Base-by-base conservation (phyloP, 2,888 invertebrate species). In the Schizaphis graminum region DNA sequence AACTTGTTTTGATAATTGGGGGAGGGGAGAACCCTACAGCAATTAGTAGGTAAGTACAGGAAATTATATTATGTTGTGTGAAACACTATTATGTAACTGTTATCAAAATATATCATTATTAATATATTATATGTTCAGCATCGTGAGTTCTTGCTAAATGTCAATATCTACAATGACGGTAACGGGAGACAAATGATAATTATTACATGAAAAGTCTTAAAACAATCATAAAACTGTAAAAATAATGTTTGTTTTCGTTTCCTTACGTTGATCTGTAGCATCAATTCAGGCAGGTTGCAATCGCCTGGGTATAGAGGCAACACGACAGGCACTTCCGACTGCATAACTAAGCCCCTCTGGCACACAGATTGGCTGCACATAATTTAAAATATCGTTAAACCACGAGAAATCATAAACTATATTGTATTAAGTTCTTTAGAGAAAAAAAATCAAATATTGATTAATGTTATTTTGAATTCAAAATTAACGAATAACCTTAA, bases 301-400 rank as follows among this genome's bases (percentile, higher is more conserved):
- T 98, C 97, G 7, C 98, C 98, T 0, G 98, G 97, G 95, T 97
- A 97, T 4, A 98, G 96, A 1, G 97, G 97, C 95, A 98, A 96
- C 92, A 97, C 97, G 1, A 98, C 97, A 0, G 98, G 97, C 94
- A 97, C 97, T 16, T 98, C 98, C 0, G 98, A 97, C 95, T 97
- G 97, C 56, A 98, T 96, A 93, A 97, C 97, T 57, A 98, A 96
- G 92, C 97, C 97, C 95, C 97, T 97, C 95, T 97, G 97, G 95
- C 98, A 98, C 94, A 98, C 97, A 0, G 98, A 98, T 94, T 97
- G 97, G 95, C 98, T 98, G 96, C 8, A 35, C 7, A 35, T 77
- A 11, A 41, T 77, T 77, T 35, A 41, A 77, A 77, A 77, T 21
- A 77, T 0, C 7, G 35, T 77, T 77, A 21, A 35, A 77, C 16